phyloP scores from a whole-genome alignment of 2,113 vertebrate genomes.

The Hepsetus odoe region DNA sequence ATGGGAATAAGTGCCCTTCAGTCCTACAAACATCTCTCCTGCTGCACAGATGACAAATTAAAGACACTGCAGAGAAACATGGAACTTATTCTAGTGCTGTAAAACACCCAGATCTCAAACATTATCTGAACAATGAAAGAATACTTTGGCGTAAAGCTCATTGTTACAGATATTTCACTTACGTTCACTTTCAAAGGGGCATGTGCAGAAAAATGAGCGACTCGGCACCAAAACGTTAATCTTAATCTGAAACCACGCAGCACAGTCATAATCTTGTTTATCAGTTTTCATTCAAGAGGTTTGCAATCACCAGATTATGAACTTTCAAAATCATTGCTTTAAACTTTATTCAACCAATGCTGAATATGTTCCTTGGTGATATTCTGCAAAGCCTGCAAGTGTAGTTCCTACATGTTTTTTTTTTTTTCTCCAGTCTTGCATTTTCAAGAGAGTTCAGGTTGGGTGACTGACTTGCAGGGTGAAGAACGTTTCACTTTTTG shows the following conservation, averaged over 20 bases:
- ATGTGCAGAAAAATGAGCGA: neutral
- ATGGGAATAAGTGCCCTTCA: conserved; percentile 7
- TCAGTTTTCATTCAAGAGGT: no score
- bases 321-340: neutral
- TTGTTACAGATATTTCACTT: conserved; percentile 19
- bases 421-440: neutral
- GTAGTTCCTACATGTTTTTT: neutral
- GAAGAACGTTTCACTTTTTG: neutral
- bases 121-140: no score
- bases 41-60: neutral
- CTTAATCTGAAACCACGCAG: neutral
- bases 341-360: neutral
- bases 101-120: neutral
- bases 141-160: neutral
- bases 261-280: no score
- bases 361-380: neutral
- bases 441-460: neutral
- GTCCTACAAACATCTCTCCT: neutral
- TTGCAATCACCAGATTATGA: no score
- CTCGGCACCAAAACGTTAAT: neutral
- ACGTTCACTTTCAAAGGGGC: conserved; percentile 10
- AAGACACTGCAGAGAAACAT: neutral
- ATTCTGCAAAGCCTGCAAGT: neutral
- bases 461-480: neutral
- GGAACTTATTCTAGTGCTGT: neutral